phyloP scores from a whole-genome alignment of 2,113 vertebrate species.

The Syngnathoides biaculeatus region DNA sequence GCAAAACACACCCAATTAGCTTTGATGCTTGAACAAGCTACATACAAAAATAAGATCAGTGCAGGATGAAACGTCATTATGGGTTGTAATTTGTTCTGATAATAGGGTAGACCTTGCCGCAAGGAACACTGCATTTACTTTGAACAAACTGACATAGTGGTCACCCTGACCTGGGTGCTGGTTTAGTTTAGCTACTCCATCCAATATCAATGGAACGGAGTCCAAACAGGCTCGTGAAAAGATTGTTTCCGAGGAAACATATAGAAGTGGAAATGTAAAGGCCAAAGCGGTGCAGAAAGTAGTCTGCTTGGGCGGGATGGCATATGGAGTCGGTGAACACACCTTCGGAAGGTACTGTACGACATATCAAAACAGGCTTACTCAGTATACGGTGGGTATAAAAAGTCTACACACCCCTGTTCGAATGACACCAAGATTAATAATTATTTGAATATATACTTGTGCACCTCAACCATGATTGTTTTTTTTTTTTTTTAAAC shows the following conservation, averaged over 20 bases:
- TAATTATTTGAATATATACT: neutral
- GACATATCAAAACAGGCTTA: constrained; percentile 65
- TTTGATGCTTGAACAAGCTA: no score
- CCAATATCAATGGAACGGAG: constrained; percentile 55
- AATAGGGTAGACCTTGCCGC: neutral
- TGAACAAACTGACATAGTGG: constrained; percentile 44
- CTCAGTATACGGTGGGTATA: constrained; percentile 21
- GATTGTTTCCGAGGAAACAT: neutral
- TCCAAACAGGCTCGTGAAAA: neutral
- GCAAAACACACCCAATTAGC: no score
- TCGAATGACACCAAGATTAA: neutral
- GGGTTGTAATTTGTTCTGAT: no score
- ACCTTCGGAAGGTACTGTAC: constrained; percentile 66
- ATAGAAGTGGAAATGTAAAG: constrained; percentile 42
- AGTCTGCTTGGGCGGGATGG: neutral
- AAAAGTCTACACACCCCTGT: neutral
- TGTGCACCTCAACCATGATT: no score
- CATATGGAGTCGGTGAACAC: constrained; percentile 59
- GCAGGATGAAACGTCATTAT: no score
- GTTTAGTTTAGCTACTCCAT: constrained; percentile 55
- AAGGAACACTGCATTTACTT: constrained; percentile 7
- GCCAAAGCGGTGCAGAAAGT: neutral
- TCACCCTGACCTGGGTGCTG: constrained; percentile 30
- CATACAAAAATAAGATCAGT: no score
- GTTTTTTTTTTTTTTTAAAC: neutral